Base-by-base conservation (phyloP, 2,888 invertebrate genomes). In the Melinaea menophilus region DNA sequence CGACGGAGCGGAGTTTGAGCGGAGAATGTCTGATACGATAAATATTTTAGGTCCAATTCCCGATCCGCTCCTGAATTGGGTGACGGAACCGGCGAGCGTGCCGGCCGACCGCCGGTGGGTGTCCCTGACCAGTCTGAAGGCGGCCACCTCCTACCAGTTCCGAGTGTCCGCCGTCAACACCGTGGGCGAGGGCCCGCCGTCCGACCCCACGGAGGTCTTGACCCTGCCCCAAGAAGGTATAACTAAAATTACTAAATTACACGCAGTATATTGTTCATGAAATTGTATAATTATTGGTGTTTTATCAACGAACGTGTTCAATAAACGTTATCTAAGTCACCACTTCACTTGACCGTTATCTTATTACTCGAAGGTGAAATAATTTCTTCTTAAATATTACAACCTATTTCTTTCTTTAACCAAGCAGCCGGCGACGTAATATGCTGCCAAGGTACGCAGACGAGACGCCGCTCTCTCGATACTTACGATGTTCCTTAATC, bases 141-240 rank as follows among this genome's bases (percentile, higher is more conserved):
- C 99, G 0, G 98, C 99, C 0, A 95, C 97, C 0, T 95, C 96
- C 0, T 99, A 99, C 85, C 98, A 98, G 83, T 99, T 99, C 86
- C 92, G 99, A 68, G 96, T 99, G n/a, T 96, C 96, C 69, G 98
- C 99, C 12, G 95, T 98, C 11, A 99, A 99, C 85, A 95, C 95
- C 58, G 98, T 99, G 1, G 99, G 99, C 0, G 97, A 98, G 80
- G 99, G 99, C 3, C 94, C 95, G 0, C 94, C 97, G 2, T 98
- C 98, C 0, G 95, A 95, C 65, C 95, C 98, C 0, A 97, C 97
- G 71, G 97, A 97, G 77, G 93, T 96, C 60, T 93, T 99, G 61
- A 95, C 96, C 74, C 91, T 99, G 72, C 99, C 99, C 0, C 98
- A 99, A 92, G 98, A 99, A 94, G 97, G 98, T 98, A 92, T 35